Conservation (phyloP, 2,113 vertebrate species). For the Calidris pugnax region DNA sequence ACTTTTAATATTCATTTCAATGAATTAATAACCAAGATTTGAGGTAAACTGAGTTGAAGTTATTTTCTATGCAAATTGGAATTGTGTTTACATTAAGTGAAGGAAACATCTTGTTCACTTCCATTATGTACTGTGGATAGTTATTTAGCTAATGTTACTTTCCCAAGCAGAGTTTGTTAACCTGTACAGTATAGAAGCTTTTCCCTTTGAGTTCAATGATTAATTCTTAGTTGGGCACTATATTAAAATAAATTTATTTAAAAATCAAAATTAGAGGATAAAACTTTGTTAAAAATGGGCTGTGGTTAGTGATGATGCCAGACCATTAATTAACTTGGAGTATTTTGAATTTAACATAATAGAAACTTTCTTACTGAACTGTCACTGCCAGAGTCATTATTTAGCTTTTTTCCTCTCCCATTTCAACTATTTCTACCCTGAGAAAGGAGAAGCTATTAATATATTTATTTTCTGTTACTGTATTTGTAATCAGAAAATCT, state of each 20-base stretch:
- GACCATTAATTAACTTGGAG: background rate
- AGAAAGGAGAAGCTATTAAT: background rate
- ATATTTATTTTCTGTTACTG: background rate
- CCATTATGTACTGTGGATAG: background rate
- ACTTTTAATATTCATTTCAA: background rate
- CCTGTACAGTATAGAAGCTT: background rate
- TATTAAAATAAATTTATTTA: background rate
- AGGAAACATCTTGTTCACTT: background rate
- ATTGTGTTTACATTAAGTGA: background rate
- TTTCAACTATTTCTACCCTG: background rate
- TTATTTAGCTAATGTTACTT: background rate
- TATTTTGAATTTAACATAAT: background rate
- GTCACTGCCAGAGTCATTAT: background rate
- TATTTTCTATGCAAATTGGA: background rate
- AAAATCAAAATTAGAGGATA: background rate
- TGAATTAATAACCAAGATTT: background rate
- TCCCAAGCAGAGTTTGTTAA: background rate
- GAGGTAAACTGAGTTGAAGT: background rate
- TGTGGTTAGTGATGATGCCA: background rate
- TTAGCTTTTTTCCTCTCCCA: background rate
- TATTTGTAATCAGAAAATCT: background rate
- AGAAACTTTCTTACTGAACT: background rate
- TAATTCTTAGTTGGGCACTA: background rate
- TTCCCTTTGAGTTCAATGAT: background rate
- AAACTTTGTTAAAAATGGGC: background rate